Percentiles rank a stretch among this genome's conserved stretches.
Evolutionary conservation across 2,888 invertebrate species (phyloP).

Genomic region (Pinctada fucata): DNA sequence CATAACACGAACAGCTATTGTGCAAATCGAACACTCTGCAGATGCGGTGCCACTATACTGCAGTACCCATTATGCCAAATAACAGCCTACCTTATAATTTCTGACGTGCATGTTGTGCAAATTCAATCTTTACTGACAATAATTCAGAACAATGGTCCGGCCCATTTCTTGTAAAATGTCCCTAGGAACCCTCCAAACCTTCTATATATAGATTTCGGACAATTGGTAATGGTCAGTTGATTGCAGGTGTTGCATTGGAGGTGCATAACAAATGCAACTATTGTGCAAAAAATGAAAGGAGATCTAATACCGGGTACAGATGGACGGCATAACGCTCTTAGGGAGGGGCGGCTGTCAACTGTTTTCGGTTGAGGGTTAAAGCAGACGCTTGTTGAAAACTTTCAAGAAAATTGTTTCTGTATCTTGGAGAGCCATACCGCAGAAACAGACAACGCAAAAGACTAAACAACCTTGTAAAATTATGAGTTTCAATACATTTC

Average conservation of each 20-base stretch:
- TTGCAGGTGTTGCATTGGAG: neutral
- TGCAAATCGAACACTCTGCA: neutral
- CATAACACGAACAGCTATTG: neutral
- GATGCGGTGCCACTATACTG: neutral
- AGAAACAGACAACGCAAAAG: too few species aligned
- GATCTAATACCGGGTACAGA: too few species aligned
- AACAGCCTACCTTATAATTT: neutral
- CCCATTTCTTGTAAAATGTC: neutral
- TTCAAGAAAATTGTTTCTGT: too few species aligned
- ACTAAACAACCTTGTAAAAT: too few species aligned
- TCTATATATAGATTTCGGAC: neutral
- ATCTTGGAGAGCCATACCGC: too few species aligned
- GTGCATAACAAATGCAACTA: neutral
- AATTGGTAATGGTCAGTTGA: neutral
- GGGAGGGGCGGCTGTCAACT: too few species aligned
- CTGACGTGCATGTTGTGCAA: constrained; percentile 3
- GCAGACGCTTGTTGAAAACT: too few species aligned
- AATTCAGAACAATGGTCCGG: neutral
- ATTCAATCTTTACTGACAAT: neutral
- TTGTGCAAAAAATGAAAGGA: neutral
- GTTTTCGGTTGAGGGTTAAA: too few species aligned
- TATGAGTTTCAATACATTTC: too few species aligned
- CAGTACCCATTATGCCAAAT: neutral
- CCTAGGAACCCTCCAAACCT: neutral
- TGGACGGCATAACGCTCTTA: too few species aligned